These are phyloP conservation scores for Anableps anableps DNA, from an alignment of 2,797 vertebrate genomes.

Conservation along the genomic window DNA sequence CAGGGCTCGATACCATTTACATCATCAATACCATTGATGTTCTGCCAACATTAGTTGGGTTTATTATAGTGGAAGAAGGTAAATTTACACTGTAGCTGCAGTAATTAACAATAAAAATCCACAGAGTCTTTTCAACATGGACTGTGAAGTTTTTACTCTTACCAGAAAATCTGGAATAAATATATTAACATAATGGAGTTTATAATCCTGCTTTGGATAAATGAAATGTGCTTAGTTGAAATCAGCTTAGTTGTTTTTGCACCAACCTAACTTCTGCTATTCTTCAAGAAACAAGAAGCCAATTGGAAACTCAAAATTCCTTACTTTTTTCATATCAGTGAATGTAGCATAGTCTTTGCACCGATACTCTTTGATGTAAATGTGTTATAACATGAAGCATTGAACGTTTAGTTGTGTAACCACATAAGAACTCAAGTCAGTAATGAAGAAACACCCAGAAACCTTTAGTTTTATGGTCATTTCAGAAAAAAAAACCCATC, in stretches of 20 bases:
- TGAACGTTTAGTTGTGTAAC: not conserved
- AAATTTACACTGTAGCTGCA: no score
- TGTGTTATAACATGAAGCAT: not conserved
- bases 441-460: not conserved
- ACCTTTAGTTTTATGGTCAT: not conserved
- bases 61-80: no score
- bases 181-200: no score
- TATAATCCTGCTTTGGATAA: not conserved
- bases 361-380: not conserved
- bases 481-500: not conserved
- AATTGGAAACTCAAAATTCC: not conserved
- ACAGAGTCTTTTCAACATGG: no score
- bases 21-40: no score
- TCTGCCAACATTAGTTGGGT: no score
- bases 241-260: not conserved
- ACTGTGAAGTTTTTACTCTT: no score
- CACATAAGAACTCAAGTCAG: slow-evolving; percentile 5
- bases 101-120: no score
- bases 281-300: not conserved
- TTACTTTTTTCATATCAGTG: not conserved
- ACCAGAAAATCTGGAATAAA: no score
- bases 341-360: not conserved
- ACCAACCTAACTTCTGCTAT: not conserved
- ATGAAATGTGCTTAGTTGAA: not conserved
- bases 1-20: no score